Percentiles rank a stretch among this genome's conserved stretches.
Conservation (phyloP, 2,888 invertebrate genomes). For the Pharmacophagus antenor region DNA sequence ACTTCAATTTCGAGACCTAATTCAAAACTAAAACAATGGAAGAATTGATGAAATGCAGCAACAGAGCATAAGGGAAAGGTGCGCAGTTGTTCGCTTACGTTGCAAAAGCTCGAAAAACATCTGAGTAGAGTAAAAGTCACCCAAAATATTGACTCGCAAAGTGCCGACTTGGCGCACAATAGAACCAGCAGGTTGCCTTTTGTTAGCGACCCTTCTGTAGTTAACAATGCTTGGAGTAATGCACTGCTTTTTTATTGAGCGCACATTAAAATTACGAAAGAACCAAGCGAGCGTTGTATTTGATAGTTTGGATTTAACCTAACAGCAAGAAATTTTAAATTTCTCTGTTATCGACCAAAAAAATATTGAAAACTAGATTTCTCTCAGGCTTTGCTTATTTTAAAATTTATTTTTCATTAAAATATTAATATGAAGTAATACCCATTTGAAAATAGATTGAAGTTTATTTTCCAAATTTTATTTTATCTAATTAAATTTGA, state of each 20-base stretch:
- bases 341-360: background rate
- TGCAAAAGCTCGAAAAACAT: slow-evolving; percentile 46
- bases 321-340: slow-evolving; percentile 4
- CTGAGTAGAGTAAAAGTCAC: slow-evolving; percentile 56
- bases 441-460: background rate
- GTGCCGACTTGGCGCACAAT: slow-evolving; percentile 73
- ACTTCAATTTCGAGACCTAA: slow-evolving; percentile 51
- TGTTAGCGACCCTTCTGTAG: slow-evolving; percentile 61
- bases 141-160: slow-evolving; percentile 79
- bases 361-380: too few relatives aligned
- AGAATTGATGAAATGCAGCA: slow-evolving; percentile 57
- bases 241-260: slow-evolving; percentile 68
- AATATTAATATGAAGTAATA: too few relatives aligned
- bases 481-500: slow-evolving; percentile 31
- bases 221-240: slow-evolving; percentile 65
- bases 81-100: slow-evolving; percentile 69
- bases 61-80: slow-evolving; percentile 45
- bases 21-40: slow-evolving; percentile 49
- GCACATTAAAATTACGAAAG: slow-evolving; percentile 55
- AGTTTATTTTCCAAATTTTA: background rate
- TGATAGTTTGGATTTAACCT: slow-evolving; percentile 30
- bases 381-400: too few relatives aligned
- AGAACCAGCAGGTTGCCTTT: slow-evolving; percentile 74
- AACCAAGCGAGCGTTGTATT: slow-evolving; percentile 48
- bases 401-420: too few relatives aligned